These are phyloP conservation scores for Tipula confusa DNA, from an alignment of 2,888 invertebrate species.

Conservation along the genomic window DNA sequence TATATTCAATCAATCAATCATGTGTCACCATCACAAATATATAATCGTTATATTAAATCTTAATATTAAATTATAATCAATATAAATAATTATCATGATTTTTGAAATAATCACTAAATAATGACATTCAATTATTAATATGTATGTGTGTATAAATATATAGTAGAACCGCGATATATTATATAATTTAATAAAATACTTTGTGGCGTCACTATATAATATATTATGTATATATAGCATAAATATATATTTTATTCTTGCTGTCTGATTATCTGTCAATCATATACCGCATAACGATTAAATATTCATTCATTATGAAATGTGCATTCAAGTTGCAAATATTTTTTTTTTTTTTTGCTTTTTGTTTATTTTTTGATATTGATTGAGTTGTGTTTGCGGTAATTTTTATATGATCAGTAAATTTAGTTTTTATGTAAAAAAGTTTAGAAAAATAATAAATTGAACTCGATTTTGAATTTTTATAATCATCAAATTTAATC, in stretches of 20 bases:
- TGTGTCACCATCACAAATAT: not conserved
- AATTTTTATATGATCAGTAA: not conserved
- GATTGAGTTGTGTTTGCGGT: not conserved
- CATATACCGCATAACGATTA: constrained; percentile 27
- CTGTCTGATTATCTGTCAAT: constrained; percentile 27
- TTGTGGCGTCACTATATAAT: not conserved
- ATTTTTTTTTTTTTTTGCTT: too few relatives aligned
- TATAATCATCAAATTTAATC: constrained; percentile 26
- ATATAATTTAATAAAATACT: not conserved
- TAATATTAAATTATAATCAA: constrained; percentile 20
- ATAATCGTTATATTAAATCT: constrained; percentile 14
- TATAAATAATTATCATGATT: constrained; percentile 20
- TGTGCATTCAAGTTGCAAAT: constrained; percentile 30
- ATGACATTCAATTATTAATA: not conserved
- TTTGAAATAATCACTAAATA: not conserved
- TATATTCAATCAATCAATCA: constrained; percentile 20
- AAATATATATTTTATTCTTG: not conserved
- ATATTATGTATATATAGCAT: not conserved
- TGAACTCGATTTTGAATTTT: not conserved
- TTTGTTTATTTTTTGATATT: not conserved
- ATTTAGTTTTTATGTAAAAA: not conserved
- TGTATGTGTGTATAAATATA: not conserved
- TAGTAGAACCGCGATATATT: not conserved
- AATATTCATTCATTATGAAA: constrained; percentile 27
- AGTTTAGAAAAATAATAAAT: not conserved